These are phyloP conservation scores for Yoshiicerus persimilis DNA, from an alignment of 1,140 invertebrate species.

Conservation along the genomic window DNA sequence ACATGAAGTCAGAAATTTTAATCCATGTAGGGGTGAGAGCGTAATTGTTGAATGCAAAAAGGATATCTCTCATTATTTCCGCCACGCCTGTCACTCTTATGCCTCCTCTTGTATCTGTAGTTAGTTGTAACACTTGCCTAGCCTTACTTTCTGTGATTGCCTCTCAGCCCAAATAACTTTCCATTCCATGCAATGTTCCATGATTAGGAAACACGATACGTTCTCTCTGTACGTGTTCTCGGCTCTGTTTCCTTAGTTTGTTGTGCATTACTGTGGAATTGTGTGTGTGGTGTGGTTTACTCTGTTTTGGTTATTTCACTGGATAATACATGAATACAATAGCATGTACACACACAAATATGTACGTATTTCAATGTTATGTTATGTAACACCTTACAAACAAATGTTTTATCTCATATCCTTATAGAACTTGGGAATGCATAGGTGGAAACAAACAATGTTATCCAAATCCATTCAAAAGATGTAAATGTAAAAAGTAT, in stretches of 20 bases:
- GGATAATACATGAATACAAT: too few species aligned
- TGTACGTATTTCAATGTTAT: too few species aligned
- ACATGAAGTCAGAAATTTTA: constrained; percentile 24
- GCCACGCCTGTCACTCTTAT: constrained; percentile 38
- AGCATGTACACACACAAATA: too few species aligned
- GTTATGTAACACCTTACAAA: neutral
- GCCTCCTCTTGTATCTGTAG: neutral
- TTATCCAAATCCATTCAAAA: neutral
- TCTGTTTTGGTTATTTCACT: neutral
- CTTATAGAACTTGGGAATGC: too few species aligned
- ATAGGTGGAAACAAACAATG: neutral
- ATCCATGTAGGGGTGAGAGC: constrained; percentile 31
- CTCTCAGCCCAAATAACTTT: neutral
- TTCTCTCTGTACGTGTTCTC: neutral
- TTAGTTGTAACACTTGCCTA: neutral
- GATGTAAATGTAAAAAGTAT: neutral
- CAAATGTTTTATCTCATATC: neutral
- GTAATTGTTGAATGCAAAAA: constrained; percentile 29
- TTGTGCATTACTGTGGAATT: neutral
- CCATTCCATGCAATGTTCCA: neutral
- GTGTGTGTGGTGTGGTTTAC: neutral
- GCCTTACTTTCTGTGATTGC: neutral
- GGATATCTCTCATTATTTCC: constrained; percentile 45
- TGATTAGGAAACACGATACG: neutral
- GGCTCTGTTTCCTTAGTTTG: neutral